Evolutionary conservation across 1,140 invertebrate species (phyloP), one percentile per base, ranked within the genome.

Genomic region (Megalopta genalis): DNA sequence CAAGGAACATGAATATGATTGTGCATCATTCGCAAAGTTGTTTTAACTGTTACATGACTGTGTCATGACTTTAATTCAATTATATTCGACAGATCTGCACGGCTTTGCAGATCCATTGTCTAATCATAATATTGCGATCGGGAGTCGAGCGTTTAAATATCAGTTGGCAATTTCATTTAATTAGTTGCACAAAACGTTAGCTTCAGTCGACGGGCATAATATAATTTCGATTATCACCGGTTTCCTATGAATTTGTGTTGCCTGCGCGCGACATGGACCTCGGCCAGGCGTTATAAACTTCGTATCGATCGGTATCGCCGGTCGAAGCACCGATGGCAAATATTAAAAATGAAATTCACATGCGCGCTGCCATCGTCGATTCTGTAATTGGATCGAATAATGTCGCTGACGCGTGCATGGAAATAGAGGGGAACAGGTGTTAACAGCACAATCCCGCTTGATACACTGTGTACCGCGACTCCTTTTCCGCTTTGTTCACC

Each of bases 311-410:
- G 49, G 32, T 39, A 32, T 65, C 57, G 3, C 25, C n/a, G 23
- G 23, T 6, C 18, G 52, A 37, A 18, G 8, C 23, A 67, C 42
- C 42, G 42, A 23, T n/a, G 18, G 25, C 21, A n/a, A 65, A 76
- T 46, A 49, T 46, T 46, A 46, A 21, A 76, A 49, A 32, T 23
- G 14, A 42, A 76, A 68, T 23, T 68, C 37, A 21, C 37, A 8
- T 32, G 25, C 14, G 39, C 25, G 32, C 2, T 10, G n/a, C n/a
- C 1, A 66, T 37, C 63, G 49, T 9, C 46, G 23, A 16, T 25
- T 74, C 23, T 37, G 52, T 59, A 76, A 76, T 59, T 76, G 52
- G 5, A 68, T 60, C 54, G 12, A 21, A 5, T 68, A 69, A 5
- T 76, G 21, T 76, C 25, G 39, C 9, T 46, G 27, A 32, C 46